Conservation (phyloP, 2,113 vertebrate species). For the Riparia riparia region DNA sequence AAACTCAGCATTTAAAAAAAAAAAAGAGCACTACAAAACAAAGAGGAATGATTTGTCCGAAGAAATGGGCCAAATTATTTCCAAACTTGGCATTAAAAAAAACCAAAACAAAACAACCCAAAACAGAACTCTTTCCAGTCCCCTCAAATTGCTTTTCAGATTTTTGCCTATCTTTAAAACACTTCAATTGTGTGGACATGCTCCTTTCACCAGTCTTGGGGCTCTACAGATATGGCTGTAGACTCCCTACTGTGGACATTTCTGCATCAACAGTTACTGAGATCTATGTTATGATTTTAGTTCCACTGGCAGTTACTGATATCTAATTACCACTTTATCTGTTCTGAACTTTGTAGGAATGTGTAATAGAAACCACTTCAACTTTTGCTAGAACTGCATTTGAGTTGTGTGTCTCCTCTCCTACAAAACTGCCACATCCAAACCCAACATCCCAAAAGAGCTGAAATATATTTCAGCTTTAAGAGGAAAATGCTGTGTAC, state of each 20-base stretch:
- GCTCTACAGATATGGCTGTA: neutral
- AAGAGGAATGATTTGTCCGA: conserved; percentile 5
- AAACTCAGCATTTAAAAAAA: neutral
- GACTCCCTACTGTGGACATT: neutral
- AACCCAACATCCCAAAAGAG: neutral
- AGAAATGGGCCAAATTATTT: conserved; percentile 14
- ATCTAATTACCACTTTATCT: conserved; percentile 35
- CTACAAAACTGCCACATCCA: neutral
- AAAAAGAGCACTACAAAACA: neutral
- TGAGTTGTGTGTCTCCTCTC: neutral
- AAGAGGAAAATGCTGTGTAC: neutral
- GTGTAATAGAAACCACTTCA: conserved; percentile 8
- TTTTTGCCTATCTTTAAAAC: neutral
- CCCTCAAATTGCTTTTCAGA: neutral
- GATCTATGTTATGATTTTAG: neutral
- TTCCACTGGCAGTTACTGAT: conserved; percentile 20
- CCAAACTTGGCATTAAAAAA: neutral
- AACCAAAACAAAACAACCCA: neutral
- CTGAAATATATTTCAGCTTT: neutral
- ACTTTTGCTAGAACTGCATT: neutral
- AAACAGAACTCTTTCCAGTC: neutral
- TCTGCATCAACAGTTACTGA: neutral
- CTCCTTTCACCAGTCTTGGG: neutral
- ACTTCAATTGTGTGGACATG: neutral
- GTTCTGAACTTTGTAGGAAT: conserved; percentile 36